A percentile compares a stretch with the other conserved stretches of the same genome.
Evolutionary conservation across 37 sponge, comb jelly and placozoan genomes (phyloP).

Genomic region (Spongilla lacustris): DNA sequence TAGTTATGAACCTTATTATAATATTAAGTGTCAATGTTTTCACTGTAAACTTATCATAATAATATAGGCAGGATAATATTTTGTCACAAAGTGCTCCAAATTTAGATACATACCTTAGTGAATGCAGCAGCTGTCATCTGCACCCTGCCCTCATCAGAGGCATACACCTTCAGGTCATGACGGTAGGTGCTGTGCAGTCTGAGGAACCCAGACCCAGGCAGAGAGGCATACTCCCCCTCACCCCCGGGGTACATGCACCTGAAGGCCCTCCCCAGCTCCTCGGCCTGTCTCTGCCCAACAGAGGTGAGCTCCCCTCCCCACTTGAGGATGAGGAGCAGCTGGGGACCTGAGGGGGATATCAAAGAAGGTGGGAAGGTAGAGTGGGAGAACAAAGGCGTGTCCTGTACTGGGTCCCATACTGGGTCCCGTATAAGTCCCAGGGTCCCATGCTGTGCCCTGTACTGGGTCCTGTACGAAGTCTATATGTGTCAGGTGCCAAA

Average conservation of each 20-base stretch:
- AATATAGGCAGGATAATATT: too few relatives aligned
- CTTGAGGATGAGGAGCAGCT: conserved; percentile 87
- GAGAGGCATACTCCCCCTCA: conserved; percentile 78
- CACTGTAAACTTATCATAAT: too few relatives aligned
- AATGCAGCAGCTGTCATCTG: conserved; percentile 97
- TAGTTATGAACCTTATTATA: too few relatives aligned
- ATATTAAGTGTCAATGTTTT: too few relatives aligned
- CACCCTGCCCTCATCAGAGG: conserved; percentile 95
- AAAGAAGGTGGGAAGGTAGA: background rate
- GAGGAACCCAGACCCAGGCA: conserved; percentile 92
- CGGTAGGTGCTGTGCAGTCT: conserved; percentile 95
- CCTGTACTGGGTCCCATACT: too few relatives aligned
- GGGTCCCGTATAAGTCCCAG: too few relatives aligned
- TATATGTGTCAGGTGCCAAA: too few relatives aligned
- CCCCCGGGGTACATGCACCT: conserved; percentile 90
- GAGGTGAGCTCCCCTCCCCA: conserved; percentile 96
- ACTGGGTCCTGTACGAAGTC: too few relatives aligned
- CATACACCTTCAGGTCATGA: conserved; percentile 97
- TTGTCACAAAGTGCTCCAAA: background rate
- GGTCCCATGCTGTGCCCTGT: too few relatives aligned
- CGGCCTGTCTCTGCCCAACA: conserved; percentile 80
- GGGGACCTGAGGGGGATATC: conserved; percentile 11
- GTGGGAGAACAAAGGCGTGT: background rate
- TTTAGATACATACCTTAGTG: conserved; percentile 72
- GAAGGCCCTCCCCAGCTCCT: conserved; percentile 88